These are phyloP conservation scores for Cherax quadricarinatus DNA, from an alignment of 1,140 invertebrate species.

Conservation along the genomic window DNA sequence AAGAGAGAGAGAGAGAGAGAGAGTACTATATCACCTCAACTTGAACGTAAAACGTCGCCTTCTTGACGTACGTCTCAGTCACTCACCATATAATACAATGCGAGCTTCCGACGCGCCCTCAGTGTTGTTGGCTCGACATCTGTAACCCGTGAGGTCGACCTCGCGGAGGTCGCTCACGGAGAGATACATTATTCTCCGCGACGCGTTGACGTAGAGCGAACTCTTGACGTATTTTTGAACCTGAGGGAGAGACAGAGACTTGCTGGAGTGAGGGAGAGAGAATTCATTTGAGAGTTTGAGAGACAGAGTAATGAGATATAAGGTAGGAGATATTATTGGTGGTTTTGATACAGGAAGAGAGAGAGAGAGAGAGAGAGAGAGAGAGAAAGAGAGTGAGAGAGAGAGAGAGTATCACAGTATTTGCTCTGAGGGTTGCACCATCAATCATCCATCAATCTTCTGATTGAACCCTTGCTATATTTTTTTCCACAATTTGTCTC, in stretches of 20 bases:
- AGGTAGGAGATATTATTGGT: no score
- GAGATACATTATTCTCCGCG: background rate
- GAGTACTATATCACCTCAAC: no score
- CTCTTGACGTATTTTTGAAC: conserved; percentile 3
- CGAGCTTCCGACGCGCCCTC: conserved; percentile 3
- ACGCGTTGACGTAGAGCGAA: background rate
- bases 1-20: background rate
- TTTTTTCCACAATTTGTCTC: no score
- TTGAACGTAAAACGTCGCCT: no score
- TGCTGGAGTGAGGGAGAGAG: background rate
- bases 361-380: background rate
- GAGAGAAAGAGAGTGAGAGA: background rate
- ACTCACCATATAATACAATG: conserved; percentile 12
- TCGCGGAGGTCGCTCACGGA: background rate
- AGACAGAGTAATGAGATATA: background rate
- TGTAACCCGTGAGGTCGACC: conserved; percentile 14
- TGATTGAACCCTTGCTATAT: no score
- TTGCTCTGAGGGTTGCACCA: no score
- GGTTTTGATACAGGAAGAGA: background rate
- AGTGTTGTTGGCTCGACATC: conserved; percentile 14
- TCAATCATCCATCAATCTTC: no score
- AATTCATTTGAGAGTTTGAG: background rate
- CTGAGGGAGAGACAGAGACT: background rate
- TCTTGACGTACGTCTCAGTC: no score
- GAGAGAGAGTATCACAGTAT: background rate